Evolutionary conservation across 2,797 vertebrate genomes (phyloP), one percentile per base, ranked within the genome.

Genomic region (Crax fasciolata): DNA sequence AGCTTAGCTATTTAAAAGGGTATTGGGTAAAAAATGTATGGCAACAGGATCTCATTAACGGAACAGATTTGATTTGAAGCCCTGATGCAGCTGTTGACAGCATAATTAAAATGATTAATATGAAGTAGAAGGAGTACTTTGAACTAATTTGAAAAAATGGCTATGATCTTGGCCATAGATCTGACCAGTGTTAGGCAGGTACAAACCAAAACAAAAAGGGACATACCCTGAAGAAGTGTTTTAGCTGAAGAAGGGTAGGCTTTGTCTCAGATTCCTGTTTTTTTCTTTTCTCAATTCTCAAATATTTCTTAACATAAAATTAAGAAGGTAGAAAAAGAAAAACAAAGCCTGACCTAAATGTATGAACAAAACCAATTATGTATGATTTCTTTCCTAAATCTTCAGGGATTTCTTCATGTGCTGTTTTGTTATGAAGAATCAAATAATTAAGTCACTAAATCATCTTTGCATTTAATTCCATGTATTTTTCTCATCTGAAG

Each of bases 41-140:
- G 81, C 87, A 92, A 92, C 55, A 88, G 90, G 96, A 95, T 88
- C 90, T 96, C 92, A 90, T 96, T 97, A 97, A 97, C 3, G 12
- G 95, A 95, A 86, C 49, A 91, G 79, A 78, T 97, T 97, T 97
- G 94, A 97, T 95, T 89, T 96, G 97, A 97, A 97, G 83, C 93
- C 75, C 80, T 94, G 90, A 97, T 97, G 89, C 89, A 94, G 87
- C 83, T 96, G 95, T 96, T 98, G 97, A 98, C 96, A 97, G 91
- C 90, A 92, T 97, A 96, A 98, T 98, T 98, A 97, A 97, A 97
- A 96, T 97, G 93, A 98, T 98, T 98, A 96, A 97, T 98, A 94
- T 96, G 83, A 43, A 95, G 74, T 63, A 91, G 91, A 74, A 96
- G 73, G 25, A 93, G 55, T 95, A 93, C 90, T 97, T 97, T 96